Base-by-base conservation (phyloP, 1,140 invertebrate genomes). In the Drosophila simulans region DNA sequence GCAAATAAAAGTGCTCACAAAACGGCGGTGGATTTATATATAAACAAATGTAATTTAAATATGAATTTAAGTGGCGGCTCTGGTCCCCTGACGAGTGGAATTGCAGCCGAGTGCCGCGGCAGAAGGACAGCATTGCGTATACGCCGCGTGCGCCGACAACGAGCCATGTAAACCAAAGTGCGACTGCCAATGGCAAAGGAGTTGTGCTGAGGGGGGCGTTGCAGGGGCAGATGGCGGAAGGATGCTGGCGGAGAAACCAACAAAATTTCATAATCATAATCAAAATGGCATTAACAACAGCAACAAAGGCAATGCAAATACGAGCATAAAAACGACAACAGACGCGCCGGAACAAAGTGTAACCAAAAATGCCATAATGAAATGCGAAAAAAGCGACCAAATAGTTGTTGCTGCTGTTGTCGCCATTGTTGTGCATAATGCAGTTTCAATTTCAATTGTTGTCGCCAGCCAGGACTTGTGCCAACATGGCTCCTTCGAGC, bases 401-500 rank as follows among this genome's bases (percentile, higher is more conserved):
- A 57, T 70, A 71, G 73, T 85, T 77, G 77, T 80, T 64, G 64
- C 53, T 56, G 68, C 39, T 34, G 15, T 45, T 46, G 55, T 51
- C 45, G 56, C 55, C 64, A 71, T 70, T 77, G 60, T 68, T 89
- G 68, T 88, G 80, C 84, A 89, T 89, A 88, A 89, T 89, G 84
- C 80, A 88, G 84, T 89, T 86, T 88, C 84, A 88, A 88, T 88
- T 88, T 88, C 84, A 88, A 89, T 88, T 88, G 84, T 88, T 88
- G 72, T 89, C 66, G 79, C 65, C 64, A 49, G 55, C 71, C 63
- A 86, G 81, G 72, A 82, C 74, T 76, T 76, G 55, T 35, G 56
- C 46, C 54, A 65, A 54, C 35, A 69, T 52, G 68, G 43, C 59
- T 63, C 62, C 77, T 59, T 51, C 17, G 49, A 77, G 52, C 62